These are phyloP conservation scores for Neocrepidodera transversa DNA, from an alignment of 2,888 invertebrate species.

Conservation along the genomic window DNA sequence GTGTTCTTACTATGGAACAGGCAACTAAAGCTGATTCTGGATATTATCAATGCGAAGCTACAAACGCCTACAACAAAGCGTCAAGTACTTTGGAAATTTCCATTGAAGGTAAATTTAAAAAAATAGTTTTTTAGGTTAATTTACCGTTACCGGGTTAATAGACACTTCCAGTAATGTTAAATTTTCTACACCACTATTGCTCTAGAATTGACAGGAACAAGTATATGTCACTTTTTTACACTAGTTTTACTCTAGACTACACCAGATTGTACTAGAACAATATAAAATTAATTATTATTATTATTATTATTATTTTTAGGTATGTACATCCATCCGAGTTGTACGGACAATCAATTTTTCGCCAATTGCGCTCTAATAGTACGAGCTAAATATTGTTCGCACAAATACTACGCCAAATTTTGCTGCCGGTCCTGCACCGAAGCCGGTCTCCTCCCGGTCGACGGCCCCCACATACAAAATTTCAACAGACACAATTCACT, in stretches of 20 bases:
- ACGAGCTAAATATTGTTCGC: conserved; percentile 81
- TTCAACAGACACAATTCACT: conserved; percentile 47
- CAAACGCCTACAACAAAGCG: conserved; percentile 74
- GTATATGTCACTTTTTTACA: too few relatives aligned
- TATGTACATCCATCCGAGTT: conserved; percentile 76
- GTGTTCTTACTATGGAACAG: conserved; percentile 61
- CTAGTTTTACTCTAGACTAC: too few relatives aligned
- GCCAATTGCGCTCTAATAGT: conserved; percentile 92
- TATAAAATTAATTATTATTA: too few relatives aligned
- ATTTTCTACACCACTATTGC: too few relatives aligned
- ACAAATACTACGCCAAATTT: conserved; percentile 90
- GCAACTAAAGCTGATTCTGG: conserved; percentile 77
- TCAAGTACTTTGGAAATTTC: conserved; percentile 71
- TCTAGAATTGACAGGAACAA: too few relatives aligned
- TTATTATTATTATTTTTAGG: conserved; percentile 61
- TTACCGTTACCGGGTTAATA: too few relatives aligned
- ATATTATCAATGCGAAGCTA: conserved; percentile 82
- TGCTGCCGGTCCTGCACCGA: conserved; percentile 93
- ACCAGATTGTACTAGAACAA: too few relatives aligned
- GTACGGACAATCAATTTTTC: conserved; percentile 86
- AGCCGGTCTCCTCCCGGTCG: conserved; percentile 75
- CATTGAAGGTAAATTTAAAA: conserved; percentile 73
- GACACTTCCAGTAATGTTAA: too few relatives aligned
- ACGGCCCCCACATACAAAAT: conserved; percentile 60
- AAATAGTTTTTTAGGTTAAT: too few relatives aligned